Base-by-base conservation (phyloP, 1,140 invertebrate genomes). In the Plutomurus gul region DNA sequence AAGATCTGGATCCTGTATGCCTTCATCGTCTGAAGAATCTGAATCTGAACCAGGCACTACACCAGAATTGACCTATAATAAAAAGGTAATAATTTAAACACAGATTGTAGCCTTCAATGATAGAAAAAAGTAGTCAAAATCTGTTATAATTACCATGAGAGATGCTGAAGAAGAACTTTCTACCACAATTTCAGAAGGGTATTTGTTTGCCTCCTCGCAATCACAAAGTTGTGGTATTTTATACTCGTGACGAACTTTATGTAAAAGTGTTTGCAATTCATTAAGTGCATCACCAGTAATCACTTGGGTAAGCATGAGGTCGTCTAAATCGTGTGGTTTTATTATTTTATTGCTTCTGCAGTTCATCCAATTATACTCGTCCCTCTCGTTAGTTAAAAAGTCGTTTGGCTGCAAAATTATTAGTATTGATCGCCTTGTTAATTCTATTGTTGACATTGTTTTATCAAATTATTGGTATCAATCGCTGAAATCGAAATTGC, bases 241-340 rank as follows among this genome's bases (percentile, higher is more conserved):
- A 92, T 92, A 96, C 77, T 92, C 88, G 0, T 90, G 87, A 0
- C 96, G 89, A 75, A 93, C 89, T 33, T 93, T 91, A 86, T 98
- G 96, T 18, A 96, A 87, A 70, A 92, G 88, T 39, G 91, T 88
- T 0, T 93, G 92, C 1, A 97, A 87, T 71, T 92, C 90, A 82
- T 91, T 88, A 6, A 98, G 87, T 36, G 93, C 93, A 86, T 96
- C 93, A 27, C 93, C 94, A 18, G 96, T 95, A 79, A 98, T 96
- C 22, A 98, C 98, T 87, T 98, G 96, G 11, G 96, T 97, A 10
- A 98, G 88, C 91, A 98, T 94, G 7, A 98, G 88, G 60, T 94
- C 92, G 74, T 95, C 92, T 37, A 94, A 91, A 81, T 94, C 93
- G 85, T 96, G 95, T 39, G 85, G 92, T 90, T 75, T 93, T 89